Evolutionary conservation across 37 sponge, comb jelly and placozoan genomes (phyloP).

Genomic region (Tethya wilhelma): DNA sequence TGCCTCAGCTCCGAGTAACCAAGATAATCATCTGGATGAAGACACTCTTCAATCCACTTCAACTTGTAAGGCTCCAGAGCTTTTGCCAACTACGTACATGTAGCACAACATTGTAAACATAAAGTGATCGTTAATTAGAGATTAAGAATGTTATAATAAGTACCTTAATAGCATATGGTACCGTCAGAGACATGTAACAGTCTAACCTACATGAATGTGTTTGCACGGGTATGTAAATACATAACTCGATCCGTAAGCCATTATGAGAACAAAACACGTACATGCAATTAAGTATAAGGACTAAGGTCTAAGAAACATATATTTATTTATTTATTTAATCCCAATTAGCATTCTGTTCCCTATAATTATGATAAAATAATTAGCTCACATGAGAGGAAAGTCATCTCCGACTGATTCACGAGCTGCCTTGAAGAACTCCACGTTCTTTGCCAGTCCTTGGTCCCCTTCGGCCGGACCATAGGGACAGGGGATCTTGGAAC

Average conservation of each 20-base stretch:
- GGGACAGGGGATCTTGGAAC: slow-evolving; percentile 88
- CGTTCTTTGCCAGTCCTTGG: slow-evolving; percentile 71
- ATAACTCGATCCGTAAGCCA: not conserved
- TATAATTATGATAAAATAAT: not conserved
- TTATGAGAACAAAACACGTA: no score
- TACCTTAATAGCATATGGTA: slow-evolving; percentile 81
- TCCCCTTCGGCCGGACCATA: slow-evolving; percentile 86
- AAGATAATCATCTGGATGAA: slow-evolving; percentile 84
- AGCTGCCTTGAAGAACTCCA: slow-evolving; percentile 70
- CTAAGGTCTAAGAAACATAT: not conserved
- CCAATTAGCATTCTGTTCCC: no score
- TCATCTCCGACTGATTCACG: slow-evolving; percentile 81
- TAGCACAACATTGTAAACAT: not conserved
- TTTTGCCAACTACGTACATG: slow-evolving; percentile 49
- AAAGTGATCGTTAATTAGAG: not conserved
- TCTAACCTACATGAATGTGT: slow-evolving; percentile 67
- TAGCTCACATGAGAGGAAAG: slow-evolving; percentile 84
- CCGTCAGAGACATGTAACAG: slow-evolving; percentile 89
- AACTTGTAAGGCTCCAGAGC: slow-evolving; percentile 57
- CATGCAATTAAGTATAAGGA: not conserved
- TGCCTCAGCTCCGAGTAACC: slow-evolving; percentile 66
- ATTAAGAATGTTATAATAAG: not conserved
- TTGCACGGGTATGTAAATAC: not conserved
- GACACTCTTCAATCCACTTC: slow-evolving; percentile 90
- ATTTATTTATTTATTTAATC: not conserved